These are phyloP conservation scores for Rhyacophila brunnea DNA, from an alignment of 1,140 invertebrate species.

Conservation along the genomic window DNA sequence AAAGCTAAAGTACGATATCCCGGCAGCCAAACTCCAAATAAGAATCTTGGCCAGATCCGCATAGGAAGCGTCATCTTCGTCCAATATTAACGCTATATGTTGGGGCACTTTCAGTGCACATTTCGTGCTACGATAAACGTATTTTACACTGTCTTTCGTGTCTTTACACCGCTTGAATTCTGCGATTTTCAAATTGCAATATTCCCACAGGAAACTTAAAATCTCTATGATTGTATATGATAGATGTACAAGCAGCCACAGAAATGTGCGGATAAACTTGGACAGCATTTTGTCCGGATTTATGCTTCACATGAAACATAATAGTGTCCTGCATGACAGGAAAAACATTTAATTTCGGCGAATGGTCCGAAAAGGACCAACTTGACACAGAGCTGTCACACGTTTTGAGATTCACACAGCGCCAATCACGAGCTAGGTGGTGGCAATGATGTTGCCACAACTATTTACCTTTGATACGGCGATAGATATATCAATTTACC, in stretches of 20 bases:
- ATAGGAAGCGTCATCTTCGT: conserved; percentile 41
- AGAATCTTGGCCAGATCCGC: conserved; percentile 58
- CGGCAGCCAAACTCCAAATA: conserved; percentile 62
- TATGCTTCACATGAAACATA: background rate
- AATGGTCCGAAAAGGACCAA: conserved; percentile 2
- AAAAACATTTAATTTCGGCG: conserved; percentile 12
- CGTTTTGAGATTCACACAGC: conserved; percentile 9
- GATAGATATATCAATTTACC: too few species aligned
- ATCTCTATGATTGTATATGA: conserved; percentile 14
- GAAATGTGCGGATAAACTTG: conserved; percentile 13
- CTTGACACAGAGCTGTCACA: conserved; percentile 22
- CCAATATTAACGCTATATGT: conserved; percentile 47
- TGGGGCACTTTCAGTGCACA: conserved; percentile 34
- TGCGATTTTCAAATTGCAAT: conserved; percentile 18
- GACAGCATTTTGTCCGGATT: conserved; percentile 23
- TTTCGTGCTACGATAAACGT: conserved; percentile 10
- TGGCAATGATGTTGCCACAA: conserved; percentile 6
- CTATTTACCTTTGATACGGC: too few species aligned
- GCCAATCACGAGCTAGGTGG: conserved; percentile 22
- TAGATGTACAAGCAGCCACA: conserved; percentile 22
- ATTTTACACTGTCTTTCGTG: conserved; percentile 9
- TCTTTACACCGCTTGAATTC: conserved; percentile 17
- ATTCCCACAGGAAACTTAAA: conserved; percentile 5
- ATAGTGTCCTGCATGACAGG: too few species aligned
- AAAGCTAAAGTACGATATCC: conserved; percentile 66